Conservation (phyloP, 2,113 vertebrate genomes). For the Ammodramus savannarum region DNA sequence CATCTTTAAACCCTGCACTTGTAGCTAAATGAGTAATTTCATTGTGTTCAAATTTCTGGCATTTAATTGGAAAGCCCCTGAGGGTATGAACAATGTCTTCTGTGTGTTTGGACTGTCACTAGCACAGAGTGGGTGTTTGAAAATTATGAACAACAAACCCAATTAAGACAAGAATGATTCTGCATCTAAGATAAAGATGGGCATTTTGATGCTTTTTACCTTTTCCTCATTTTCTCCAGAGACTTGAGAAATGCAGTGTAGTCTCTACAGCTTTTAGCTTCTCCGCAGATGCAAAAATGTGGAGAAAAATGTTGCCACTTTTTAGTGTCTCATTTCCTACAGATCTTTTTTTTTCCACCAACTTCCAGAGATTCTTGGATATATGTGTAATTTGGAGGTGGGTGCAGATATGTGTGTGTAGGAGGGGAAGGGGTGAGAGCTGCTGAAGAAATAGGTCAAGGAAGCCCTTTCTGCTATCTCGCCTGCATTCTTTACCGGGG, state of each 20-base stretch:
- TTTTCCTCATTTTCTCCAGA: neutral
- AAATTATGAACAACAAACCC: neutral
- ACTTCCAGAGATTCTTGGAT: slow-evolving; percentile 37
- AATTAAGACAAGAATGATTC: neutral
- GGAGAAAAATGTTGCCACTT: neutral
- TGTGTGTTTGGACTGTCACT: neutral
- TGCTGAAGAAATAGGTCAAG: slow-evolving; percentile 9
- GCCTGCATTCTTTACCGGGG: neutral
- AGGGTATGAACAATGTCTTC: neutral
- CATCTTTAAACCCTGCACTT: neutral
- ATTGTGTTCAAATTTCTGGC: neutral
- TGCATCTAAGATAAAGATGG: neutral
- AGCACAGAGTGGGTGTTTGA: neutral
- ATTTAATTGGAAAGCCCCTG: neutral
- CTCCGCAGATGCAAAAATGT: neutral
- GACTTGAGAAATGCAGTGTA: neutral
- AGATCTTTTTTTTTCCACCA: neutral
- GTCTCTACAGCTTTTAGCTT: neutral
- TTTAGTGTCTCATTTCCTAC: neutral
- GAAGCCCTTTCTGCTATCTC: neutral
- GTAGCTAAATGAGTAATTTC: neutral
- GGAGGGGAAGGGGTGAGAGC: slow-evolving; percentile 1
- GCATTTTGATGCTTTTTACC: neutral
- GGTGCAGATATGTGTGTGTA: slow-evolving; percentile 18
- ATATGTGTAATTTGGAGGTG: slow-evolving; percentile 32